Evolutionary conservation across 2,888 invertebrate genomes (phyloP).

Genomic region (Diabrotica balteata): DNA sequence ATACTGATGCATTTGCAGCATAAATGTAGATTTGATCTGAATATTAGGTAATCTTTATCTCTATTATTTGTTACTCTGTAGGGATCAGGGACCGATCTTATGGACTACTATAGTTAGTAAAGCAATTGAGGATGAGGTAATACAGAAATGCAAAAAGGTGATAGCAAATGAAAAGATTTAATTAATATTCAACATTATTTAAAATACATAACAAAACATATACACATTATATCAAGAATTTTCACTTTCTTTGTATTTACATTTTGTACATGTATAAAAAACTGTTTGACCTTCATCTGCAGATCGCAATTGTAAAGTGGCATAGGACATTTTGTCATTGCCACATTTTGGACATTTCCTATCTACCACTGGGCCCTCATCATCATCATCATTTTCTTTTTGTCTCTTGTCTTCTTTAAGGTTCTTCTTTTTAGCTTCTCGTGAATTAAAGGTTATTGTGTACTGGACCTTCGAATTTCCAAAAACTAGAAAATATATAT

Average conservation of each 20-base stretch:
- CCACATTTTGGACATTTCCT: slow-evolving; percentile 87
- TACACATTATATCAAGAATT: slow-evolving; percentile 64
- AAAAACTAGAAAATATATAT: slow-evolving; percentile 64
- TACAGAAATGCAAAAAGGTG: too few species aligned
- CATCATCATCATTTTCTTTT: slow-evolving; percentile 49
- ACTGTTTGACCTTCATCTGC: slow-evolving; percentile 99
- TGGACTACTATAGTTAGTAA: too few species aligned
- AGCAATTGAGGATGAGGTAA: too few species aligned
- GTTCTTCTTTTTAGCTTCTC: slow-evolving; percentile 59
- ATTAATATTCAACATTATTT: too few species aligned
- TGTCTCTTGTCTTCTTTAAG: slow-evolving; percentile 45
- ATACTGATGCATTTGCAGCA: too few species aligned
- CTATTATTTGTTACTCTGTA: too few species aligned
- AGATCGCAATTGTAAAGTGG: slow-evolving; percentile 91
- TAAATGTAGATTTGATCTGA: too few species aligned
- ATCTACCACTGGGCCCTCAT: slow-evolving; percentile 78
- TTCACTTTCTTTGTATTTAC: slow-evolving; percentile 82
- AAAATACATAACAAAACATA: too few species aligned
- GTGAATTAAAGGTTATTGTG: slow-evolving; percentile 75
- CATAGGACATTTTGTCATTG: slow-evolving; percentile 92
- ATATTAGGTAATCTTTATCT: too few species aligned
- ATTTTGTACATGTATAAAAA: slow-evolving; percentile 94
- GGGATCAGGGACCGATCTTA: too few species aligned
- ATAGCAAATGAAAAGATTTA: too few species aligned
- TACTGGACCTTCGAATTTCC: slow-evolving; percentile 72